Base-by-base conservation (phyloP, 2,113 vertebrate genomes). In the Pavo muticus region DNA sequence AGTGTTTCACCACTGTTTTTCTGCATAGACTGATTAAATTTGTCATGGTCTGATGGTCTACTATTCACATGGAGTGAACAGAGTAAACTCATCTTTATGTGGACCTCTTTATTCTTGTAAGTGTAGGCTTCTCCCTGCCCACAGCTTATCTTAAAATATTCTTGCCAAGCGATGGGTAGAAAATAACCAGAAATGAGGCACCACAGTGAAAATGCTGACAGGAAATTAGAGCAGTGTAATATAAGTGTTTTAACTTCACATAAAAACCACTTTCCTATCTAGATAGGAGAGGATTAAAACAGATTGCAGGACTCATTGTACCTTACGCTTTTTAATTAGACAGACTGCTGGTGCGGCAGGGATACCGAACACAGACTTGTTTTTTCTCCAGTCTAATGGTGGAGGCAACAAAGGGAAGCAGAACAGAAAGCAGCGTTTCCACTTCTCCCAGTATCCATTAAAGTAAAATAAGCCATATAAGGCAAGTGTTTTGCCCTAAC, bases 301-400 rank as follows among this genome's bases (percentile, higher is more conserved):
- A 93, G 93, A 90, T 90, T 95, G 76, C 76, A 81, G 65, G 65
- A 57, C 29, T 92, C 92, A 82, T 87, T 95, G 94, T 96, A 86
- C 95, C 92, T 96, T 94, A 44, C 67, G 75, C 56, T 90, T 94
- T 95, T 92, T 94, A 84, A 95, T 95, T 93, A 95, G 80, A 60
- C 70, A 96, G 81, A 75, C 88, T 96, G 91, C 72, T 88, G 52
- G 17, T 93, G 52, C 57, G 0, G 0, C 86, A 65, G 65, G 73
- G 83, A 52, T 92, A 72, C 83, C 88, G 86, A 94, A 74, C 83
- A 94, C 47, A 39, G 73, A 47, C 88, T 74, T 39, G 3, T 84
- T 94, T 95, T 90, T 81, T 56, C 76, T 93, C 25, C 44, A 39
- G 3, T 88, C 75, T 91, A 50, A 84, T 75, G 54, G 57, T 18